Percentiles rank a stretch among this genome's conserved stretches.
Evolutionary conservation across 1,140 invertebrate genomes (phyloP).

Genomic region (Micrasema longulum): DNA sequence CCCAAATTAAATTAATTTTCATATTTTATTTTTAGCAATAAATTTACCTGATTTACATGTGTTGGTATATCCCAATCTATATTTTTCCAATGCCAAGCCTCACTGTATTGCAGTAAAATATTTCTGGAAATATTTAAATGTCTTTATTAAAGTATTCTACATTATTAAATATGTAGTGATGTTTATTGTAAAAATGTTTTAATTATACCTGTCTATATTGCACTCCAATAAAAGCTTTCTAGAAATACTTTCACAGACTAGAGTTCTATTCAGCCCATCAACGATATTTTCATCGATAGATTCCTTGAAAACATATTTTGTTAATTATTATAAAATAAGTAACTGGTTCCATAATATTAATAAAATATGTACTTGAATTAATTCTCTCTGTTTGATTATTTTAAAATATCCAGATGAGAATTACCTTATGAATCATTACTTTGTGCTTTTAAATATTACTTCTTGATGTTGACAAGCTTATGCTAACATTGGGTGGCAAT

Average conservation of each 20-base stretch:
- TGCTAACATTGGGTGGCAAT: no score
- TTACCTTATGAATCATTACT: no score
- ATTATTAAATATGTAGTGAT: constrained; percentile 15
- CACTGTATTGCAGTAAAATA: constrained; percentile 57
- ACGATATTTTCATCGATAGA: constrained; percentile 64
- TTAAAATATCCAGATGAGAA: no score
- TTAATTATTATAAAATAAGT: no score
- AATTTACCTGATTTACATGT: constrained; percentile 56
- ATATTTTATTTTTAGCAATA: no score
- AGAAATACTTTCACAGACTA: constrained; percentile 76
- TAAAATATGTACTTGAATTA: no score
- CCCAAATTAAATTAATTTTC: background rate
- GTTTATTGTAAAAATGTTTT: constrained; percentile 13
- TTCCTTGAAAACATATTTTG: constrained; percentile 43
- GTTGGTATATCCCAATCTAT: constrained; percentile 68
- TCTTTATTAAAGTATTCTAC: constrained; percentile 2
- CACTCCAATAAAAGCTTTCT: constrained; percentile 74
- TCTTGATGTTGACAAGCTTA: no score
- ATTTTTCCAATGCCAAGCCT: constrained; percentile 65
- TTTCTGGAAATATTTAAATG: constrained; percentile 47
- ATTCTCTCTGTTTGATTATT: no score
- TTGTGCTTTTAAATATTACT: no score
- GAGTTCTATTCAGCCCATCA: constrained; percentile 75
- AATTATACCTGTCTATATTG: constrained; percentile 78
- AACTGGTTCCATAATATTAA: no score